Evolutionary conservation across 2,797 vertebrate species (phyloP).

Genomic region (Rhinella marina): DNA sequence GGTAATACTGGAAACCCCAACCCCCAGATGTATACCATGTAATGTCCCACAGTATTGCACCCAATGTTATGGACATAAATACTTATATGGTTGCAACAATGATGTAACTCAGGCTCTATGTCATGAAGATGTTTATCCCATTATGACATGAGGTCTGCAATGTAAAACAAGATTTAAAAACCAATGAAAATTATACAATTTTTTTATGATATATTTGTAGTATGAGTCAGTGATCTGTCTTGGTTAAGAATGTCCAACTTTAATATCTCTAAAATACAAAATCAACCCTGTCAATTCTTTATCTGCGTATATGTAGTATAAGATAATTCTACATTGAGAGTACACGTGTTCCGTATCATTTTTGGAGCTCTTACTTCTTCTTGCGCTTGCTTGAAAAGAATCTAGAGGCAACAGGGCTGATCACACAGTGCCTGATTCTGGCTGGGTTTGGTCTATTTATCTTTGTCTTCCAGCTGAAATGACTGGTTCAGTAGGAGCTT

Average conservation of each 20-base stretch:
- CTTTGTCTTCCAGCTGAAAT: slow-evolving; percentile 48
- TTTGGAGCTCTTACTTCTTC: neutral
- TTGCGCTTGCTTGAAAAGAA: neutral
- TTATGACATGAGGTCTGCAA: slow-evolving; percentile 19
- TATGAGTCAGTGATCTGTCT: slow-evolving; percentile 17
- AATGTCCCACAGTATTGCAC: slow-evolving; percentile 42
- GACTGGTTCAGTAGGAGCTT: neutral
- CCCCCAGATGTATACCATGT: slow-evolving; percentile 3
- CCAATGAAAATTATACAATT: slow-evolving; percentile 18
- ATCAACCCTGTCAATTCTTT: neutral
- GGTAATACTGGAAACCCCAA: neutral
- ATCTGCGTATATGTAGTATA: too few relatives aligned
- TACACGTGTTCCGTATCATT: neutral
- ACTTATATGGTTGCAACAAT: slow-evolving; percentile 26
- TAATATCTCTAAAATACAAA: neutral
- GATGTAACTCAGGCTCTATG: slow-evolving; percentile 32
- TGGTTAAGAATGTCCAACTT: neutral
- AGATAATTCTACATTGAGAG: neutral
- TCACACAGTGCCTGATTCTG: slow-evolving; percentile 52
- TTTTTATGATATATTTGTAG: neutral
- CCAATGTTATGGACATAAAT: slow-evolving; percentile 36
- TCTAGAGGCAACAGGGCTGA: slow-evolving; percentile 10
- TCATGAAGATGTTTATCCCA: slow-evolving; percentile 24
- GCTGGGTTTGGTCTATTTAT: slow-evolving; percentile 28
- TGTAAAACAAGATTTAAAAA: neutral